A percentile compares a stretch with the other conserved stretches of the same genome.
phyloP scores from a whole-genome alignment of 2,888 invertebrate species.

The Anarsia innoxiella region DNA sequence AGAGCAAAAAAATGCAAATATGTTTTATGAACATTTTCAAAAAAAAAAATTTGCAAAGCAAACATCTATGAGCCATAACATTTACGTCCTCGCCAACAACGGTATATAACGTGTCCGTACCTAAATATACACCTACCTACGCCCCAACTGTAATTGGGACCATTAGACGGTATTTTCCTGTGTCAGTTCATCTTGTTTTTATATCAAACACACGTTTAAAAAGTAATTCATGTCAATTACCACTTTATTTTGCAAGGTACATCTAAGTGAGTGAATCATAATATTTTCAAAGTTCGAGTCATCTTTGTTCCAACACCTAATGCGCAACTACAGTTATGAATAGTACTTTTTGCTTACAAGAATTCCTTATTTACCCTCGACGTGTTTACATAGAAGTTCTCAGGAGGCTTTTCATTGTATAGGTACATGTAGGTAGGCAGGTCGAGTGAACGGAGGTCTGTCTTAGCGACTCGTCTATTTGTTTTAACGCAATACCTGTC shows the following conservation, averaged over 20 bases:
- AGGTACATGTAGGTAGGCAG: conserved; percentile 40
- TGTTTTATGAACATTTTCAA: no score
- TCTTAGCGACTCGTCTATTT: conserved; percentile 67
- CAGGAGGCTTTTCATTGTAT: conserved; percentile 57
- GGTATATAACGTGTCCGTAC: no score
- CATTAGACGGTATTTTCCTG: no score
- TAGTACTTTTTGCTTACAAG: conserved; percentile 50
- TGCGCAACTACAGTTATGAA: conserved; percentile 22
- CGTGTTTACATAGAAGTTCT: conserved; percentile 67
- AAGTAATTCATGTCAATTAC: conserved; percentile 10
- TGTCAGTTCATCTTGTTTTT: no score
- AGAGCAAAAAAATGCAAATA: conserved; percentile 48
- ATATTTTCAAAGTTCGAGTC: conserved; percentile 1
- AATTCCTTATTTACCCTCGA: conserved; percentile 63
- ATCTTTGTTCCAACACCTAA: conserved; percentile 17
- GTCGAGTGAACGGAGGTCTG: conserved; percentile 68
- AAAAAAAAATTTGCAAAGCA: no score
- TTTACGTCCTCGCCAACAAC: no score
- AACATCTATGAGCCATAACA: no score
- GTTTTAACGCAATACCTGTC: conserved; percentile 74
- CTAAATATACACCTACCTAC: no score
- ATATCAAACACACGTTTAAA: no score
- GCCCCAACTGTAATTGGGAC: no score
- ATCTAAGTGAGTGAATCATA: conserved; percentile 9
- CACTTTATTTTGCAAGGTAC: conserved; percentile 7